Evolutionary conservation across 2,797 vertebrate species (phyloP), one percentile per base, ranked within the genome.

Genomic region (Enoplosus armatus): DNA sequence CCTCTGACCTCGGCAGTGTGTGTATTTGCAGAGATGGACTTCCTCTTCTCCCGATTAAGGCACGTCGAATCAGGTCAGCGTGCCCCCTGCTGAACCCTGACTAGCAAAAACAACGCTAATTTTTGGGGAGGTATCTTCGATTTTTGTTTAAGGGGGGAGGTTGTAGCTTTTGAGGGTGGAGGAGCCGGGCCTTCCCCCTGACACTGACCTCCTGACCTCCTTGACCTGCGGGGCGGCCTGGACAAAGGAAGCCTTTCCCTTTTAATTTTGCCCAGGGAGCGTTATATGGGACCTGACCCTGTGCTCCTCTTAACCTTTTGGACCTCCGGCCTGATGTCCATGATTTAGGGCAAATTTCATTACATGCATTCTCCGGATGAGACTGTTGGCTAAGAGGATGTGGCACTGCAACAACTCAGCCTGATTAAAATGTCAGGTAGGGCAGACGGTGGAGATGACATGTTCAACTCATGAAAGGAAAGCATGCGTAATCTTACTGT

Each of bases 341-440:
- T 92, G 93, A 95, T 95, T 95, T 93, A 95, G 93, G 90, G 90
- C 89, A 94, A 93, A 95, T 95, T 95, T 95, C 93, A 95, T 95
- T 95, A 95, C 93, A 90, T 82, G 89, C 91, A 90, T 93, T 94
- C 93, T 93, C 88, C 75, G 92, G 92, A 94, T 93, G 92, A 93
- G 93, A 87, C 89, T 83, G 79, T 73, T 79, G 88, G 71, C 80
- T 88, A 82, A 92, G 85, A 79, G 90, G 92, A 94, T 87, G 89
- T 87, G 88, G 86, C 84, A 82, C 80, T 87, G 88, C 90, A 90
- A 80, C 89, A 88, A 92, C 90, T 91, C 90, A 90, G 89, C 75
- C 90, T 94, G 92, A 94, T 93, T 94, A 93, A 93, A 93, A 92
- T 67, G 88, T 93, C 87, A 93, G 86, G 87, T 91, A 74, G 73